These are phyloP conservation scores for Megaceryle alcyon DNA, from an alignment of 2,797 vertebrate genomes.

Conservation along the genomic window DNA sequence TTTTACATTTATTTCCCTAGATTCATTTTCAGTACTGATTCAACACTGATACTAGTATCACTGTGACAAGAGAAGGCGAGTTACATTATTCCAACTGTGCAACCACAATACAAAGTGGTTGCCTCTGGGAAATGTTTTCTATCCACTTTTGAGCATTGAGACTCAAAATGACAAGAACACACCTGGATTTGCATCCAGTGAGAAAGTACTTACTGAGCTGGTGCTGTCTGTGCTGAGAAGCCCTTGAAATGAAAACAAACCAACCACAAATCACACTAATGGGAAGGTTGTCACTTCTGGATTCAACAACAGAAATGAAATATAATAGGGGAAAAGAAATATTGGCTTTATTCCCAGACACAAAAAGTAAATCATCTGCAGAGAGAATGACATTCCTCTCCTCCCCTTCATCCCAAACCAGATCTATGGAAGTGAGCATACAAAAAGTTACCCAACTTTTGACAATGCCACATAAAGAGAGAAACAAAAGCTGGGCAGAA, in stretches of 20 bases:
- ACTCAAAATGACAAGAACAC: background rate
- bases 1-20: background rate
- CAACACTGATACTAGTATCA: background rate
- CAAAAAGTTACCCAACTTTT: background rate
- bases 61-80: background rate
- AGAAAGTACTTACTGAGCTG: background rate
- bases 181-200: background rate
- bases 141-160: background rate
- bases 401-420: background rate
- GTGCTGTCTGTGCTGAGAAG: background rate
- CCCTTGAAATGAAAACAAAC: slow-evolving; percentile 23
- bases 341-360: slow-evolving; percentile 18
- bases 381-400: background rate
- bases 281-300: slow-evolving; percentile 31
- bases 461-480: background rate
- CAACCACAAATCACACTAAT: slow-evolving; percentile 22
- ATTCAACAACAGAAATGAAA: slow-evolving; percentile 9
- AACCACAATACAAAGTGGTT: background rate
- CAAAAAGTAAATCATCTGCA: slow-evolving; percentile 17
- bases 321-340: slow-evolving; percentile 38
- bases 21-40: background rate
- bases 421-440: background rate
- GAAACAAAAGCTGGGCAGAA: background rate
- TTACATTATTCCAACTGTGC: background rate
- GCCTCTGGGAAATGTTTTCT: background rate